Conservation (phyloP, 2,888 invertebrate genomes). For the Cephus nigrinus region DNA sequence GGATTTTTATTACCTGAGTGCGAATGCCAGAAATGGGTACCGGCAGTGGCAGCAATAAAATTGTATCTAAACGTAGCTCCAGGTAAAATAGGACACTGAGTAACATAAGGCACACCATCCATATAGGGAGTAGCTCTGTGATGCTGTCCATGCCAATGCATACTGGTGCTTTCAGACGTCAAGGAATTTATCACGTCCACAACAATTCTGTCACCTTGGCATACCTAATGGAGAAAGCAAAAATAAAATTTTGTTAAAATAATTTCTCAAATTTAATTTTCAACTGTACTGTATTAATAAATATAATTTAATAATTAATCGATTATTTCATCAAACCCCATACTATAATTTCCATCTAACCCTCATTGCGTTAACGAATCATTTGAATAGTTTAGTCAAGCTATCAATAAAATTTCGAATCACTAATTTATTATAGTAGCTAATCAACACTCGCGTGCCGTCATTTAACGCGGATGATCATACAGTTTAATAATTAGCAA, state of each 20-base stretch:
- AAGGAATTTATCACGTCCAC: conserved; percentile 86
- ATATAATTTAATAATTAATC: too few relatives aligned
- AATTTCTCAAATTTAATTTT: background rate
- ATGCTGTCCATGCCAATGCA: conserved; percentile 95
- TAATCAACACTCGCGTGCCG: background rate
- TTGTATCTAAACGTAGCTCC: conserved; percentile 81
- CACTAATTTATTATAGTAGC: background rate
- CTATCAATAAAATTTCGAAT: background rate
- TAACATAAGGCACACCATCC: conserved; percentile 89
- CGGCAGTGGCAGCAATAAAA: conserved; percentile 78
- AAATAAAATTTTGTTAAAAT: background rate
- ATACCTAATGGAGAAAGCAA: conserved; percentile 72
- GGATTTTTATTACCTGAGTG: conserved; percentile 69
- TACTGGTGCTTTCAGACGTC: conserved; percentile 82
- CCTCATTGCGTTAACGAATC: background rate
- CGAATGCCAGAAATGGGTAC: conserved; percentile 90
- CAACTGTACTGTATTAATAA: too few relatives aligned
- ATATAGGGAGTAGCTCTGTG: conserved; percentile 83
- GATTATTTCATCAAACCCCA: too few relatives aligned
- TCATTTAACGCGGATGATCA: background rate
- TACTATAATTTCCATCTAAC: too few relatives aligned
- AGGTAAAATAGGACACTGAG: conserved; percentile 86
- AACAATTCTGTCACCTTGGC: conserved; percentile 84
- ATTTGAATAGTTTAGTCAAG: background rate
- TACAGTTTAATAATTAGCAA: background rate